Evolutionary conservation across 2,888 invertebrate genomes (phyloP), one percentile per base, ranked within the genome.

Genomic region (Mamestra brassicae): DNA sequence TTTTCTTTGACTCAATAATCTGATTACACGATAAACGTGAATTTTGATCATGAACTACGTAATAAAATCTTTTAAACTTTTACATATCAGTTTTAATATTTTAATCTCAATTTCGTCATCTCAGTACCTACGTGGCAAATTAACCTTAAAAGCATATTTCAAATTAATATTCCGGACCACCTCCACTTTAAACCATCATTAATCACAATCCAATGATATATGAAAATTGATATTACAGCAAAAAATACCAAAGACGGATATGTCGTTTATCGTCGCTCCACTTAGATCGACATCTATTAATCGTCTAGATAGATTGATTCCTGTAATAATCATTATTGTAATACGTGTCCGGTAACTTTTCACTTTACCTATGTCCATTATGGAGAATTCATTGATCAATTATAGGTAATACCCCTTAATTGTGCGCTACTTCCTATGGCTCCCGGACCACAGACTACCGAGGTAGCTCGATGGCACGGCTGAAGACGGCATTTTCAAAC

Each of bases 391-490:
- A 83, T 87, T 71, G 77, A 68, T 68, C 76, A 79, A 81, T 85
- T 81, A 83, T 62, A 58, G 47, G 74, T 87, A 86, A 86, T 87
- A 62, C 54, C 60, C 74, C 68, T 50, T 83, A 85, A 85, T 83
- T 83, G 81, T 74, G 38, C 61, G 45, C 63, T 72, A 78, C 76
- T 74, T 77, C 63, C 76, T 81, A 69, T 68, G 6, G 73, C 68
- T 62, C 13, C 55, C 34, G 34, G n/a, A 11, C 67, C 57, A 66
- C 15, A 66, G 66, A 52, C 52, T 2, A 17, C 17, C 2, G 52
- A 52, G 7, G 7, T 7, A 52, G 17, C 52, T 47, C 47, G 47
- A 13, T 4, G 47, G 47, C 47, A 47, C 13, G 11, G 47, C 47
- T 45, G 1, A 45, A 0, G 10, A 8, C 1, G 45, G 11, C 45